Evolutionary conservation across 2,797 vertebrate genomes (phyloP).

Genomic region (Rhincodon typus): DNA sequence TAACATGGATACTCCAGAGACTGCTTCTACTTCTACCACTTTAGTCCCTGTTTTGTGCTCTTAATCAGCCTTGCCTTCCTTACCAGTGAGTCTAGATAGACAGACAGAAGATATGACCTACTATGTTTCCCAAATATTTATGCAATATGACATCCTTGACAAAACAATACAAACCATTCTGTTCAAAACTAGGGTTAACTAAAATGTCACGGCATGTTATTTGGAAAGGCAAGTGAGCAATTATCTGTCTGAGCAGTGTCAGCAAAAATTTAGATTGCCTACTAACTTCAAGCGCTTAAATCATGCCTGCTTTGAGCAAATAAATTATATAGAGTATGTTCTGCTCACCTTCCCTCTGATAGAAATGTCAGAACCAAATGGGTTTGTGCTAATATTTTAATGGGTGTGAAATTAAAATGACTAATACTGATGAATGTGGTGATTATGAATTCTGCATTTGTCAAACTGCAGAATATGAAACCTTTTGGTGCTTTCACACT

Average conservation of each 20-base stretch:
- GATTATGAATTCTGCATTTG: background rate
- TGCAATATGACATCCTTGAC: too few species aligned
- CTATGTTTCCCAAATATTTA: background rate
- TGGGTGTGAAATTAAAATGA: background rate
- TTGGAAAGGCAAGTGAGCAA: background rate
- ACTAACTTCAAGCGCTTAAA: background rate
- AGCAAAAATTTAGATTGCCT: background rate
- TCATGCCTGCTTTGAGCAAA: background rate
- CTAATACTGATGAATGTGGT: background rate
- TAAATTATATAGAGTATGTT: background rate
- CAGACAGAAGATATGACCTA: background rate
- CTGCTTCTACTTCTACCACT: background rate
- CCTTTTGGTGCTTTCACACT: background rate
- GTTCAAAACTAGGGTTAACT: conserved; percentile 10
- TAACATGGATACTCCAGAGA: background rate
- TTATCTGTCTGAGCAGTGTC: background rate
- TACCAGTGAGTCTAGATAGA: background rate
- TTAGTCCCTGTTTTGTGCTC: background rate
- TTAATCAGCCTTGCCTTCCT: background rate
- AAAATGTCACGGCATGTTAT: background rate
- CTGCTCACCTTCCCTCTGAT: background rate
- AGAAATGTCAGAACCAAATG: conserved; percentile 30
- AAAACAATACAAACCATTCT: background rate
- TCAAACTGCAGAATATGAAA: too few species aligned
- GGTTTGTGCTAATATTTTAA: conserved; percentile 20